These are phyloP conservation scores for Arion vulgaris DNA, from an alignment of 1,140 invertebrate genomes.

Conservation along the genomic window DNA sequence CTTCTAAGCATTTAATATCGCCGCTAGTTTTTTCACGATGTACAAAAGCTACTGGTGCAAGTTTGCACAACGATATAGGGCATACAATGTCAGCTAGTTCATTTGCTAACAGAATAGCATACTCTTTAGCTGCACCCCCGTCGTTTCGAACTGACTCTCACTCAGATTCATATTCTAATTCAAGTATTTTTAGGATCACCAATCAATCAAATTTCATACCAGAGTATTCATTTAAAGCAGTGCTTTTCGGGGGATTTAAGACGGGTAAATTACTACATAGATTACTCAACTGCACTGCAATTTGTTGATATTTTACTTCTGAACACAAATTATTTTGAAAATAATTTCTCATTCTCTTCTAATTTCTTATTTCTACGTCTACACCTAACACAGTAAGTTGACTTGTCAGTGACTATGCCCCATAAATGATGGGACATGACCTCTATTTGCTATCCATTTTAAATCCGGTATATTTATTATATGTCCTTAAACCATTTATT, in stretches of 20 bases:
- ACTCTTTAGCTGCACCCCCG: neutral
- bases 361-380: no score
- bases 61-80: neutral
- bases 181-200: no score
- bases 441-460: no score
- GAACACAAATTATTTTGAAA: no score
- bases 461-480: no score
- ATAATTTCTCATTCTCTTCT: no score
- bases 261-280: neutral
- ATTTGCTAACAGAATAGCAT: neutral
- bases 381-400: no score
- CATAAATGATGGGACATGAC: no score
- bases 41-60: neutral
- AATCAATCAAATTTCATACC: neutral
- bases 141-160: neutral
- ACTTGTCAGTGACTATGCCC: no score
- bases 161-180: neutral
- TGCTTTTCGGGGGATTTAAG: neutral
- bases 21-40: neutral
- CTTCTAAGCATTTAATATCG: neutral
- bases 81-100: neutral
- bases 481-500: no score
- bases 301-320: no score
- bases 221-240: neutral
- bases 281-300: no score